Base-by-base conservation (phyloP, 2,888 invertebrate species). In the Ecliptopera silaceata region DNA sequence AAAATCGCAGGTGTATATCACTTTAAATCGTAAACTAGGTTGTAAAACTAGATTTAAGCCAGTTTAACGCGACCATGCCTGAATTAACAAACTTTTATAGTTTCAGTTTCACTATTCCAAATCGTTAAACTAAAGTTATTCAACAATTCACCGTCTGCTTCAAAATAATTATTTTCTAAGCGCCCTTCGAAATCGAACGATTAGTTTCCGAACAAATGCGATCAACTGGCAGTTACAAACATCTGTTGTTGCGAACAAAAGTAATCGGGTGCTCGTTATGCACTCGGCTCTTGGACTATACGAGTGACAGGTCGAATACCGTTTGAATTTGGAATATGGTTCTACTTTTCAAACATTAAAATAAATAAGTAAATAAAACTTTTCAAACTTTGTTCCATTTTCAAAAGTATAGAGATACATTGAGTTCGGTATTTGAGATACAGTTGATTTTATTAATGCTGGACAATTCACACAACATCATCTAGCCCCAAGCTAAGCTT, bases 181-280 rank as follows among this genome's bases (percentile, higher is more conserved):
- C 65, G 47, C 59, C 55, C 55, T 57, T 60, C 45, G 63, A 52
- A 64, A 58, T 63, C 63, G 55, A 56, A 61, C 65, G 62, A 64
- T 70, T 66, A 61, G 64, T 66, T 65, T 61, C 46, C 59, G 59
- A 66, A 64, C 66, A 68, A 64, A 63, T 66, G 67, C 59, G 64
- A 69, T 70, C 65, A 66, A 66, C 61, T 65, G 63, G 66, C 71
- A 69, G 74, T 74, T 73, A 58, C 60, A 55, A 74, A 72, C 79
- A 80, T 78, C 77, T 81, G 80, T 76, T 75, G 79, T 73, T 73
- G 65, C 59, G 69, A 79, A 80, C 77, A 77, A 80, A 80, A 79
- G 80, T 77, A 80, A 80, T 79, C 72, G 69, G 62, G 64, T 68
- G 64, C 63, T 75, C 70, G 72, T 74, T 72, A 72, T 69, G 69